phyloP scores from a whole-genome alignment of 2,113 vertebrate genomes.

The Xerus inauris region DNA sequence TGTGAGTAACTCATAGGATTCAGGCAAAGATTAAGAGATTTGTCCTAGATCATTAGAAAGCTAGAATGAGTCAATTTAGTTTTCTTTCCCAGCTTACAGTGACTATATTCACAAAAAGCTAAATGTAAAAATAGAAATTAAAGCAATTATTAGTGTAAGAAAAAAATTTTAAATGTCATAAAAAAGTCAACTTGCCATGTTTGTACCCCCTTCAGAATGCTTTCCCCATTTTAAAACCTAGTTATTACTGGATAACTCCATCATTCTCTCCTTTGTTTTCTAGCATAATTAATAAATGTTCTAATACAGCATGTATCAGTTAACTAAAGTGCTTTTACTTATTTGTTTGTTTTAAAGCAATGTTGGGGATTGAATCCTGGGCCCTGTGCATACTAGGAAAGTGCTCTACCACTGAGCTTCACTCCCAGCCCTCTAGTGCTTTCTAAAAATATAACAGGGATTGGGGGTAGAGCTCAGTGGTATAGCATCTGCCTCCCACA shows the following conservation, averaged over 20 bases:
- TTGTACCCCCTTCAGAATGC: background rate
- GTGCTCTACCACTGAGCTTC: background rate
- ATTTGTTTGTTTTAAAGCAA: background rate
- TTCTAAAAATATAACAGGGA: background rate
- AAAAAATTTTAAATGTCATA: background rate
- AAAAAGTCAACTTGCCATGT: background rate
- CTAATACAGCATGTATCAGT: background rate
- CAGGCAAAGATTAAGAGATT: background rate
- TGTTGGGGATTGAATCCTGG: background rate
- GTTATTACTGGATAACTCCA: background rate
- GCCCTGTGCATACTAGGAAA: background rate
- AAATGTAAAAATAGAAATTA: background rate
- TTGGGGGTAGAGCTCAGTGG: too few species aligned
- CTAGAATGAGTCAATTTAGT: background rate
- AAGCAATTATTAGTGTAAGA: background rate
- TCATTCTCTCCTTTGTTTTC: background rate
- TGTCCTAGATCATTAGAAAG: background rate
- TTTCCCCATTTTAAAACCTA: background rate
- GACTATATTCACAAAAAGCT: background rate
- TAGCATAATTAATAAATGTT: background rate
- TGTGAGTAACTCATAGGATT: background rate
- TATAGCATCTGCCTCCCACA: too few species aligned
- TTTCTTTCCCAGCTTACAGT: constrained; percentile 4
- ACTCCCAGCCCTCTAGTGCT: background rate
- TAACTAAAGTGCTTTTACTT: background rate